phyloP scores from a whole-genome alignment of 2,113 vertebrate species.

The Cebidichthys violaceus region DNA sequence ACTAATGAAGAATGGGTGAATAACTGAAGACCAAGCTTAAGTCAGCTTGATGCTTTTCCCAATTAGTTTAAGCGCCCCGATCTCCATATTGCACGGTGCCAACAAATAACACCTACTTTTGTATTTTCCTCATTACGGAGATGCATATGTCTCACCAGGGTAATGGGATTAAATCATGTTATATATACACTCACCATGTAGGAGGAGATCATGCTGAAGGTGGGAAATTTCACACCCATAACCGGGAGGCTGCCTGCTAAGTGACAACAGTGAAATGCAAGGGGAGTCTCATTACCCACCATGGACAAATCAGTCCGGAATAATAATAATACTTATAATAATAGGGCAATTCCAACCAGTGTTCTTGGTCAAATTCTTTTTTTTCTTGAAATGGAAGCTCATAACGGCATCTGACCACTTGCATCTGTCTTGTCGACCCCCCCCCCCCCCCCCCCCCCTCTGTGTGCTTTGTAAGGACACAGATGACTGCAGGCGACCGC shows the following conservation, averaged over 20 bases:
- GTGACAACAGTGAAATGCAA: conserved; percentile 9
- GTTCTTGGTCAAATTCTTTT: background rate
- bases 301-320: conserved; percentile 4
- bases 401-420: conserved; percentile 28
- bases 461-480: conserved; percentile 23
- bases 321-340: conserved; percentile 5
- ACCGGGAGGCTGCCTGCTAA: conserved; percentile 21
- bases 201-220: conserved; percentile 49
- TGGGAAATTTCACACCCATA: conserved; percentile 46
- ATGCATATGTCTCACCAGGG: conserved; percentile 32
- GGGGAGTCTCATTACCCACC: conserved; percentile 30
- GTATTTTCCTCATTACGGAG: conserved; percentile 26
- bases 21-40: background rate
- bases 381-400: background rate
- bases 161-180: conserved; percentile 50
- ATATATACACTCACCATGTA: conserved; percentile 44
- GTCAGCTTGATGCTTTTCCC: background rate
- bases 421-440: background rate
- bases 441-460: too few species aligned
- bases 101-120: conserved; percentile 16
- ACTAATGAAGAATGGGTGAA: background rate
- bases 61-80: conserved; percentile 12
- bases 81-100: background rate
- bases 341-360: background rate
- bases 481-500: conserved; percentile 47